These are phyloP conservation scores for Cheirogaleus medius DNA, from an alignment of 2,113 vertebrate species.

Conservation along the genomic window DNA sequence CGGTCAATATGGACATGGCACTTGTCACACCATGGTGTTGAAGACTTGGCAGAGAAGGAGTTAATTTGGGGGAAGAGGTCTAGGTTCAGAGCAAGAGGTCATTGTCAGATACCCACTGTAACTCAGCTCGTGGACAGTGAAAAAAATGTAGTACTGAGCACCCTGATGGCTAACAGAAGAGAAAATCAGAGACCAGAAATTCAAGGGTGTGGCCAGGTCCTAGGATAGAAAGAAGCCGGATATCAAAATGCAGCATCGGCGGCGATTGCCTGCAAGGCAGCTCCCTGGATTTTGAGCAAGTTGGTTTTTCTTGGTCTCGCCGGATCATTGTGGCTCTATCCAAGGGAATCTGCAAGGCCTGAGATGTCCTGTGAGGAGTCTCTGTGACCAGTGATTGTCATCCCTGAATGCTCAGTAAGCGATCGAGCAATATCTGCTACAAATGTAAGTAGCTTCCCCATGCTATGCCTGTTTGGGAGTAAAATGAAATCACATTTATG, in stretches of 20 bases:
- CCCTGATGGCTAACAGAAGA: not conserved
- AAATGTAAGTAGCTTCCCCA: not conserved
- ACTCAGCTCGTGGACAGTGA: not conserved
- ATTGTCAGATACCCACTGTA: not conserved
- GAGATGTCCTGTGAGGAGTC: not conserved
- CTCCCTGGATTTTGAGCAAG: not conserved
- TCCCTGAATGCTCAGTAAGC: not conserved
- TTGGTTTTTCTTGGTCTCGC: accelerated
- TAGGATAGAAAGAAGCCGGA: not conserved
- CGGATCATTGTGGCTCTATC: accelerated
- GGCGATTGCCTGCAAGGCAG: no score
- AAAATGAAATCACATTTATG: not conserved
- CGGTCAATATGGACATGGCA: not conserved
- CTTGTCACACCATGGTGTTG: not conserved
- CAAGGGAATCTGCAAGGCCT: no score
- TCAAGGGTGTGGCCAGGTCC: not conserved
- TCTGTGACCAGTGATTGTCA: not conserved
- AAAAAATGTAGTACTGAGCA: no score
- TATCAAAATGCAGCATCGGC: not conserved
- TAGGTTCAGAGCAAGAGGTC: not conserved
- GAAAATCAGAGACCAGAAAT: not conserved
- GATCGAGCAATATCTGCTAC: no score
- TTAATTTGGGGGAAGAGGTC: not conserved
- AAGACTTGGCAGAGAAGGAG: not conserved
- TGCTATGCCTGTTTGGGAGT: not conserved